Conservation (phyloP, 2,797 vertebrate species). For the Arrhamphus sclerolepis region DNA sequence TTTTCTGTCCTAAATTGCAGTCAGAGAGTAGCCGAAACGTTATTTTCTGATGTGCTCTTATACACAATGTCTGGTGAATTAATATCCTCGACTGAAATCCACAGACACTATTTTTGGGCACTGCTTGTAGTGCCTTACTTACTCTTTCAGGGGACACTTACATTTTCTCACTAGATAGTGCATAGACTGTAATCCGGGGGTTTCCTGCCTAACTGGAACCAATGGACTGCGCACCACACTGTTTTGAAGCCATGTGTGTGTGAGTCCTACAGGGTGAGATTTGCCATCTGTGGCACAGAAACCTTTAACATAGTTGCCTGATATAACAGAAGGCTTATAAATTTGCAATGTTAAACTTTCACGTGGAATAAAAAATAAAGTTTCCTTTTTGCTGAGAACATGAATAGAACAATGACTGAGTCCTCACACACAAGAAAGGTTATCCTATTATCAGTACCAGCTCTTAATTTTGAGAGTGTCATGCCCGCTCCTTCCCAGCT, state of each 20-base stretch:
- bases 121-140: constrained; percentile 3
- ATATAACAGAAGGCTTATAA: background rate
- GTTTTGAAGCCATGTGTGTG: constrained; percentile 22
- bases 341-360: no score
- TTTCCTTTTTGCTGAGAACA: background rate
- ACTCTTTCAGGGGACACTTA: background rate
- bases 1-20: background rate
- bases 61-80: constrained; percentile 17
- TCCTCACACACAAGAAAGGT: background rate
- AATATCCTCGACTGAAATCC: constrained; percentile 14
- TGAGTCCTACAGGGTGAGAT: constrained; percentile 22
- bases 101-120: constrained; percentile 24
- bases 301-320: background rate
- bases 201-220: constrained; percentile 40
- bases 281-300: constrained; percentile 18
- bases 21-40: constrained; percentile 34
- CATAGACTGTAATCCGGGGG: constrained; percentile 32
- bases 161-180: constrained; percentile 19
- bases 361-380: no score
- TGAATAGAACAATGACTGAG: no score
- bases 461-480: constrained; percentile 12
- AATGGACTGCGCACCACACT: constrained; percentile 10
- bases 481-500: no score
- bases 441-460: background rate
- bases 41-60: constrained; percentile 33